Evolutionary conservation across 2,888 invertebrate species (phyloP).

Genomic region (Abscondita cerata): DNA sequence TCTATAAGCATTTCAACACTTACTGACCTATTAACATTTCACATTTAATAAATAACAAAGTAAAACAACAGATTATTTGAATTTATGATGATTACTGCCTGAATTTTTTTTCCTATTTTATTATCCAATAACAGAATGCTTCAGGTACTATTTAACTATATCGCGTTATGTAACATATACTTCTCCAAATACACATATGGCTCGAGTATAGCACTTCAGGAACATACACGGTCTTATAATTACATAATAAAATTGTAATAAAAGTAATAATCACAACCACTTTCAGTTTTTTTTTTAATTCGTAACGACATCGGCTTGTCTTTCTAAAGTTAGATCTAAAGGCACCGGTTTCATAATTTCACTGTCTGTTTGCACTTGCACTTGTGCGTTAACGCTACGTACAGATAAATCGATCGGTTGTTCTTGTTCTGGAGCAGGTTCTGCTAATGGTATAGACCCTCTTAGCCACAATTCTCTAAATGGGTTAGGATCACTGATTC

Average conservation of each 20-base stretch:
- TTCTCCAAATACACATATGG: slow-evolving; percentile 9
- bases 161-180: slow-evolving; percentile 16
- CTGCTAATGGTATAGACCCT: slow-evolving; percentile 63
- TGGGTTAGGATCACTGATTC: slow-evolving; percentile 54
- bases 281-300: slow-evolving; percentile 37
- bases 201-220: slow-evolving; percentile 24
- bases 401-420: slow-evolving; percentile 76
- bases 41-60: slow-evolving; percentile 31
- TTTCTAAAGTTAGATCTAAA: slow-evolving; percentile 68
- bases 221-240: slow-evolving; percentile 20
- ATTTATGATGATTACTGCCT: slow-evolving; percentile 23
- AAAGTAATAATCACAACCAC: slow-evolving; percentile 40
- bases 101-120: slow-evolving; percentile 16
- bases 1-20: slow-evolving; percentile 28
- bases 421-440: slow-evolving; percentile 67
- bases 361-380: slow-evolving; percentile 57
- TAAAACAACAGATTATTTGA: slow-evolving; percentile 23
- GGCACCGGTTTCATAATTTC: slow-evolving; percentile 67
- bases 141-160: slow-evolving; percentile 29
- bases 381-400: slow-evolving; percentile 60
- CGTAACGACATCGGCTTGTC: slow-evolving; percentile 46
- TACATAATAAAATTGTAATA: slow-evolving; percentile 9
- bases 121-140: slow-evolving; percentile 14
- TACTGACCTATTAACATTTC: slow-evolving; percentile 30
- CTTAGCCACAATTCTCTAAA: slow-evolving; percentile 65